Evolutionary conservation across 2,797 vertebrate species (phyloP).

Genomic region (Percopsis omiscomaycus): DNA sequence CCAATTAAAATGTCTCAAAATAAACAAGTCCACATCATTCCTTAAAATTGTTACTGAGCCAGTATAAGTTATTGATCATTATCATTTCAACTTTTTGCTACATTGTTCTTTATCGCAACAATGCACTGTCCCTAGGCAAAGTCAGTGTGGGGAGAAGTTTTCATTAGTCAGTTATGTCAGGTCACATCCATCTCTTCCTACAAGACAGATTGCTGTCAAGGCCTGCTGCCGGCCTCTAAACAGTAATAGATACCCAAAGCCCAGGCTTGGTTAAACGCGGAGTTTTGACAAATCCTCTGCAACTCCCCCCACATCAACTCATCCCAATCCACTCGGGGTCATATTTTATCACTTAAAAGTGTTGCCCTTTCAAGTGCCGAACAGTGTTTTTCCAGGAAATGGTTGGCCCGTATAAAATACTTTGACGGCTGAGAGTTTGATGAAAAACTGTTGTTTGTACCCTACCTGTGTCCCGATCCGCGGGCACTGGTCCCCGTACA

Average conservation of each 20-base stretch:
- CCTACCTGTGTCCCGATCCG: too few species aligned
- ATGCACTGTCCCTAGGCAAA: not conserved
- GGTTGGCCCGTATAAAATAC: too few species aligned
- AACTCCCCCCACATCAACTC: not conserved
- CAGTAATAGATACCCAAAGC: conserved; percentile 15
- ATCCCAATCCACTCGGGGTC: not conserved
- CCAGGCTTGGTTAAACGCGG: conserved; percentile 21
- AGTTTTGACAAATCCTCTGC: conserved; percentile 9
- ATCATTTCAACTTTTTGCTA: too few species aligned
- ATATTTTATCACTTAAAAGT: conserved; percentile 1
- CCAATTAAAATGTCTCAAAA: too few species aligned
- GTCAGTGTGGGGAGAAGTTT: conserved; percentile 9
- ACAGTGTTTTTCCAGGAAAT: not conserved
- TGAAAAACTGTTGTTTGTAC: too few species aligned
- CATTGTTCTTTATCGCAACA: not conserved
- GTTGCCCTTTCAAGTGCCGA: not conserved
- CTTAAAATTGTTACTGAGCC: too few species aligned
- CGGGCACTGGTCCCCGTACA: too few species aligned
- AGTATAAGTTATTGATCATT: too few species aligned
- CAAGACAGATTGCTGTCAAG: conserved; percentile 16
- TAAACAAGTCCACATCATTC: too few species aligned
- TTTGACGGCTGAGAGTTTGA: too few species aligned
- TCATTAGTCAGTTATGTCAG: conserved; percentile 7
- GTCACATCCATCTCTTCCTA: conserved; percentile 11
- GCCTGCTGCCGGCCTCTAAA: conserved; percentile 14